Evolutionary conservation across 1,140 invertebrate genomes (phyloP).

Genomic region (Leguminivora glycinivorella): DNA sequence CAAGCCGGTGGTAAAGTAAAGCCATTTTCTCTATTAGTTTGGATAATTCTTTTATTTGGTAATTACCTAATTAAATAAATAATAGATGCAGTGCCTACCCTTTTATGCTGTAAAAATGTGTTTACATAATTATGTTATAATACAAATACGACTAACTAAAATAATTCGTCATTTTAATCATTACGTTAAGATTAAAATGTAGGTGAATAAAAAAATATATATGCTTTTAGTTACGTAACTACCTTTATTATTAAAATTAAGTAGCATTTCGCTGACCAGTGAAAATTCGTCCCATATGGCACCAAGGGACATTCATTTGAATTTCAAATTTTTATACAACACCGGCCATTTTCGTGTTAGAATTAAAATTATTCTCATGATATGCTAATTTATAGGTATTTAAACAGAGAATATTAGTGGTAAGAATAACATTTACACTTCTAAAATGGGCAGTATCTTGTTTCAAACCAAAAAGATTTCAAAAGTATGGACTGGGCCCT

Average conservation of each 20-base stretch:
- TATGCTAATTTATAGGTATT: constrained; percentile 27
- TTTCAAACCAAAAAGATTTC: constrained; percentile 29
- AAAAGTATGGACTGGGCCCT: too few relatives aligned
- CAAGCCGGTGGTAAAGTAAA: too few relatives aligned
- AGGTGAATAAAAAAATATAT: too few relatives aligned
- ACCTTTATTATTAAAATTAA: neutral
- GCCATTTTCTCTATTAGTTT: too few relatives aligned
- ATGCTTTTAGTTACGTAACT: neutral
- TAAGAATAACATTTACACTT: constrained; percentile 20
- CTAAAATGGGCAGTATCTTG: constrained; percentile 4
- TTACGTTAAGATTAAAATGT: too few relatives aligned
- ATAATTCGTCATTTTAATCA: too few relatives aligned
- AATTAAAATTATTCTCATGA: constrained; percentile 18
- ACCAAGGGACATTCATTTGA: constrained; percentile 15
- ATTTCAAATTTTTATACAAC: constrained; percentile 20
- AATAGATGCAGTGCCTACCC: too few relatives aligned
- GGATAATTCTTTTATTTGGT: too few relatives aligned
- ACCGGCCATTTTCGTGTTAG: constrained; percentile 25
- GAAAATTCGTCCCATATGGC: constrained; percentile 1
- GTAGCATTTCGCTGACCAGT: neutral
- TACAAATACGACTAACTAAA: too few relatives aligned
- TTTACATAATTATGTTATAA: too few relatives aligned
- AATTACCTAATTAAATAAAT: too few relatives aligned
- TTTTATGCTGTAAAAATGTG: too few relatives aligned
- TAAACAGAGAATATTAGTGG: constrained; percentile 24